These are phyloP conservation scores for Exocentrus adspersus DNA, from an alignment of 2,888 invertebrate genomes.

Conservation along the genomic window DNA sequence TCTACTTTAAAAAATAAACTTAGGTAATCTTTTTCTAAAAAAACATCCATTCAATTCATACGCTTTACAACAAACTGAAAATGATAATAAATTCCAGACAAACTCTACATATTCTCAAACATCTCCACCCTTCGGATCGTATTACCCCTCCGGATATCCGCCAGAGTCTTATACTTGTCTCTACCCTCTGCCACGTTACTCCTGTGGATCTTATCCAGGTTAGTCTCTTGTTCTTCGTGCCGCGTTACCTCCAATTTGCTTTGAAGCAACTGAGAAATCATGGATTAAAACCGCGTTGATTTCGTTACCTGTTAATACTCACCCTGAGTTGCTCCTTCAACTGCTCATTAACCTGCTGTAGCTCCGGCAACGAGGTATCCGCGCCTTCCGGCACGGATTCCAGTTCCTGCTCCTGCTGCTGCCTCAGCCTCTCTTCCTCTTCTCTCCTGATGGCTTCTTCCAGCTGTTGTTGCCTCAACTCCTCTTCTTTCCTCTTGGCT, in stretches of 20 bases:
- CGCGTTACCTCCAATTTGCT: conserved; percentile 54
- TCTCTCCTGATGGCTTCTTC: conserved; percentile 47
- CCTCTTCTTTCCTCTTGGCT: conserved; percentile 52
- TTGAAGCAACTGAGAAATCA: conserved; percentile 57
- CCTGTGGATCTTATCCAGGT: conserved; percentile 58
- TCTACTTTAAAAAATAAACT: no score
- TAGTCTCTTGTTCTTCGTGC: conserved; percentile 55
- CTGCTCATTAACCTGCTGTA: conserved; percentile 56
- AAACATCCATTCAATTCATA: no score
- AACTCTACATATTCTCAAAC: conserved; percentile 59
- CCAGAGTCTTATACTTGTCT: conserved; percentile 60
- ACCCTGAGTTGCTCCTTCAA: conserved; percentile 58
- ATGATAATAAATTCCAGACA: no score
- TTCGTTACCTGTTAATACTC: conserved; percentile 4
- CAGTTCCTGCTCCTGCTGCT: conserved; percentile 43
- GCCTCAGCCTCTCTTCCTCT: conserved; percentile 40
- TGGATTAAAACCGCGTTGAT: no score
- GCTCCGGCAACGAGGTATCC: conserved; percentile 54
- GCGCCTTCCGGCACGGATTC: conserved; percentile 54
- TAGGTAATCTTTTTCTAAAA: no score
- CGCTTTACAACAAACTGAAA: no score
- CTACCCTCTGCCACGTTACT: conserved; percentile 57
- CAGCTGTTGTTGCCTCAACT: conserved; percentile 46
- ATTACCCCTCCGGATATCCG: conserved; percentile 60
- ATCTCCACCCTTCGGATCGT: conserved; percentile 60